Evolutionary conservation across 2,113 vertebrate species (phyloP).

Genomic region (Struthidea cinerea): DNA sequence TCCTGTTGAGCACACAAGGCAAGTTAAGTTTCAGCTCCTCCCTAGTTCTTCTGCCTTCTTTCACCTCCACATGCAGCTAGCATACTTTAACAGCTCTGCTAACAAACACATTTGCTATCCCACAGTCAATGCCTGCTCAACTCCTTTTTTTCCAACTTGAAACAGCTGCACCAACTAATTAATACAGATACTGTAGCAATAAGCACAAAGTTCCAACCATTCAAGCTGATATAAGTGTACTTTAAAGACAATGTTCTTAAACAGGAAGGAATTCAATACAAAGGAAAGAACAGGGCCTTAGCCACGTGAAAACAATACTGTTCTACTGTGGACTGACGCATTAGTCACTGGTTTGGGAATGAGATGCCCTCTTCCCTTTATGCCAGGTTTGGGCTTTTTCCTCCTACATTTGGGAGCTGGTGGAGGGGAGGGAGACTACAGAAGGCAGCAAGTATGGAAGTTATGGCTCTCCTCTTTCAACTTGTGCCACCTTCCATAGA

Average conservation of each 20-base stretch:
- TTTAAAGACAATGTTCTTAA: not conserved
- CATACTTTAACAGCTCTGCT: not conserved
- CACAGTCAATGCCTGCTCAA: not conserved
- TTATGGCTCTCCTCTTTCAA: not conserved
- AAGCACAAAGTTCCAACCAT: not conserved
- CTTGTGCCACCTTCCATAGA: not conserved
- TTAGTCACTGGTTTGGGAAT: not conserved
- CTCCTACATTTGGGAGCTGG: not conserved
- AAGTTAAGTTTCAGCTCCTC: not conserved
- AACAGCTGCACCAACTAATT: not conserved
- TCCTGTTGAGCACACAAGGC: not conserved
- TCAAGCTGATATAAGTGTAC: not conserved
- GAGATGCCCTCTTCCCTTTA: not conserved
- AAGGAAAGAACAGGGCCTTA: slow-evolving; percentile 1
- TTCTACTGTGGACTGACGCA: not conserved
- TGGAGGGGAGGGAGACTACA: not conserved
- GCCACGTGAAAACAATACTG: not conserved
- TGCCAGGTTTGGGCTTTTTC: not conserved
- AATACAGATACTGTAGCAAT: not conserved
- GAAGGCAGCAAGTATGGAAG: not conserved
- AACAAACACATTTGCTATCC: not conserved
- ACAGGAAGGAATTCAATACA: slow-evolving; percentile 24
- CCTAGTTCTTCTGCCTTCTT: not conserved
- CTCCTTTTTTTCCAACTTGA: not conserved
- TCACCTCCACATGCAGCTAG: not conserved